Conservation (phyloP, 1,140 invertebrate species). For the Druon quercuslanigerum region DNA sequence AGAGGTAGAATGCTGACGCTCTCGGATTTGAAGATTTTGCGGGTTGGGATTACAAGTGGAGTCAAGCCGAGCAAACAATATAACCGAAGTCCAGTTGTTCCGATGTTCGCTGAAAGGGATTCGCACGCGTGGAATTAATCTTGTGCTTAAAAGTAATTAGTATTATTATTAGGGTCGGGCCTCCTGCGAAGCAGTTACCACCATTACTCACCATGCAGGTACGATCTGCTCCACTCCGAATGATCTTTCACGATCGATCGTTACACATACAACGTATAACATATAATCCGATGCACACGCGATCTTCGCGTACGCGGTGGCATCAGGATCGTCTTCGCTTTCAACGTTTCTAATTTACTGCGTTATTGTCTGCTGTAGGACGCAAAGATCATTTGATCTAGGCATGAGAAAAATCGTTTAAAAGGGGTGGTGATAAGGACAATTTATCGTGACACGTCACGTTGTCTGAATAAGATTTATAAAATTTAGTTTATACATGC, state of each 20-base stretch:
- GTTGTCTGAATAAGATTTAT: slow-evolving; percentile 19
- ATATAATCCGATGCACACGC: slow-evolving; percentile 8
- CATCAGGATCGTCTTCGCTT: slow-evolving; percentile 19
- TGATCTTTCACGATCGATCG: slow-evolving; percentile 66
- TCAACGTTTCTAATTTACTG: slow-evolving; percentile 22
- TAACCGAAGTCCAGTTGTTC: slow-evolving; percentile 3
- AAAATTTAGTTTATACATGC: neutral
- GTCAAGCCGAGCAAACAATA: neutral
- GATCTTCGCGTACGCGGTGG: slow-evolving; percentile 19
- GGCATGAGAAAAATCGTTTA: neutral
- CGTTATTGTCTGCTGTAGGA: slow-evolving; percentile 20
- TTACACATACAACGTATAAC: neutral
- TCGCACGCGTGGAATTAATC: slow-evolving; percentile 44
- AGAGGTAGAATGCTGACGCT: neutral
- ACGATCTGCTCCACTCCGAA: slow-evolving; percentile 33
- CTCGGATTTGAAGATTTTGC: neutral
- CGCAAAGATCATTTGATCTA: neutral
- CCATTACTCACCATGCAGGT: slow-evolving; percentile 8
- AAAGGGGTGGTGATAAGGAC: neutral
- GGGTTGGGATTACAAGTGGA: neutral
- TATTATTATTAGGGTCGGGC: slow-evolving; percentile 48
- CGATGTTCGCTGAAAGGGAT: neutral
- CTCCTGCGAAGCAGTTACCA: slow-evolving; percentile 21
- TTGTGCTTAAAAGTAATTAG: slow-evolving; percentile 52
- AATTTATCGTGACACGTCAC: slow-evolving; percentile 15